A percentile compares a stretch with the other conserved stretches of the same genome.
phyloP scores from a whole-genome alignment of 2,888 invertebrate species.

The Drosophila mayaguana region DNA sequence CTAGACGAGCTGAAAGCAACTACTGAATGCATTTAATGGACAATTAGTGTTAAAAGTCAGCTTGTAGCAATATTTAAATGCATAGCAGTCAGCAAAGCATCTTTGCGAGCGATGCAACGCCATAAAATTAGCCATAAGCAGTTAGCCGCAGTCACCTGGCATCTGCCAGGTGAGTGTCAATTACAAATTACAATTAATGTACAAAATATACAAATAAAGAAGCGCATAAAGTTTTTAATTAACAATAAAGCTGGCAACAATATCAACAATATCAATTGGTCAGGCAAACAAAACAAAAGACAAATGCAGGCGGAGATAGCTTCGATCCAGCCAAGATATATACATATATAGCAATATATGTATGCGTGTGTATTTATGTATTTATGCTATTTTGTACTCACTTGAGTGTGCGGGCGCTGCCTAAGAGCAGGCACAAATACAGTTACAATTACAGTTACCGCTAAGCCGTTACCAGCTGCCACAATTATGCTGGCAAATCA shows the following conservation, averaged over 20 bases:
- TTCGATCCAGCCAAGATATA: conserved; percentile 1
- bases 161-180: conserved; percentile 13
- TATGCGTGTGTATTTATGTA: background rate
- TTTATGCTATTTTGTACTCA: conserved; percentile 25
- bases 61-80: background rate
- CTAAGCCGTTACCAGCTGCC: background rate
- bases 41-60: background rate
- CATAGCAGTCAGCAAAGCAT: conserved; percentile 1
- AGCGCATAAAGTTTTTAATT: conserved; percentile 45
- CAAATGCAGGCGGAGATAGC: conserved; percentile 8
- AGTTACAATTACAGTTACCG: background rate
- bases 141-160: conserved; percentile 5
- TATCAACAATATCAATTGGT: conserved; percentile 60
- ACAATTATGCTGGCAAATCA: conserved; percentile 36
- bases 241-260: conserved; percentile 50
- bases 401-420: conserved; percentile 34
- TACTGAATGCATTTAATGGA: background rate
- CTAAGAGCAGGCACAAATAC: conserved; percentile 2
- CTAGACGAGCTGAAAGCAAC: background rate
- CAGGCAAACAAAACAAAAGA: conserved; percentile 28
- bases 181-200: conserved; percentile 29
- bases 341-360: background rate
- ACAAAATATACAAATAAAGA: background rate
- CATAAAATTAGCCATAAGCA: conserved; percentile 13
- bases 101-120: background rate